These are phyloP conservation scores for Neogale vison DNA, from an alignment of 2,113 vertebrate species.

Conservation along the genomic window DNA sequence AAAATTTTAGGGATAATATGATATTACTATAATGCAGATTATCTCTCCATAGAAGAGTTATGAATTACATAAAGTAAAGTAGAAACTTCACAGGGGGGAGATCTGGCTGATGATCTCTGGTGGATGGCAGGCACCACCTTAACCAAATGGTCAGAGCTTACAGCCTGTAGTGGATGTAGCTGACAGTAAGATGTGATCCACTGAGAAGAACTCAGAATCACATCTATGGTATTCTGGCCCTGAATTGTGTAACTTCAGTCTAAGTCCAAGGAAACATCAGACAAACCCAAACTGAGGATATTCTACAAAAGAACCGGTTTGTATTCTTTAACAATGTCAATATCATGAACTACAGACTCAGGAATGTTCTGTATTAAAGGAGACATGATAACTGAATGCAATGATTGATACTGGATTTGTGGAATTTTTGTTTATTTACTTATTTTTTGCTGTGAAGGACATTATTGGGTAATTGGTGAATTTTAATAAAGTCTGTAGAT, in stretches of 20 bases:
- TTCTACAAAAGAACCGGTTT: neutral
- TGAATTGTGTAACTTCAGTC: neutral
- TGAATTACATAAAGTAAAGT: neutral
- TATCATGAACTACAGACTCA: neutral
- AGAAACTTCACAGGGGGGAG: neutral
- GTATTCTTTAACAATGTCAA: neutral
- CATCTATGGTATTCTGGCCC: neutral
- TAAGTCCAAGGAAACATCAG: neutral
- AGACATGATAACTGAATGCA: neutral
- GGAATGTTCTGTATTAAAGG: neutral
- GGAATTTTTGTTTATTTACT: neutral
- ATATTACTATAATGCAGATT: neutral
- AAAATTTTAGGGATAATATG: neutral
- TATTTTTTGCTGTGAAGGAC: neutral
- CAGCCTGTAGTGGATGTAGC: neutral
- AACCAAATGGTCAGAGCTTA: neutral
- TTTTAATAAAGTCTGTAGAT: slow-evolving; percentile 18
- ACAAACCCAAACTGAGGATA: neutral
- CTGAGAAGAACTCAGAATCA: neutral
- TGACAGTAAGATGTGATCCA: neutral
- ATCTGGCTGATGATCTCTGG: neutral
- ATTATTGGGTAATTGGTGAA: slow-evolving; percentile 45
- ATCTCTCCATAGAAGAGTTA: neutral
- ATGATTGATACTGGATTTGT: neutral
- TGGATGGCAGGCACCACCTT: neutral